Percentiles rank a stretch among this genome's conserved stretches.
Evolutionary conservation across 1,140 invertebrate genomes (phyloP).

Genomic region (Drosophila watanabei): DNA sequence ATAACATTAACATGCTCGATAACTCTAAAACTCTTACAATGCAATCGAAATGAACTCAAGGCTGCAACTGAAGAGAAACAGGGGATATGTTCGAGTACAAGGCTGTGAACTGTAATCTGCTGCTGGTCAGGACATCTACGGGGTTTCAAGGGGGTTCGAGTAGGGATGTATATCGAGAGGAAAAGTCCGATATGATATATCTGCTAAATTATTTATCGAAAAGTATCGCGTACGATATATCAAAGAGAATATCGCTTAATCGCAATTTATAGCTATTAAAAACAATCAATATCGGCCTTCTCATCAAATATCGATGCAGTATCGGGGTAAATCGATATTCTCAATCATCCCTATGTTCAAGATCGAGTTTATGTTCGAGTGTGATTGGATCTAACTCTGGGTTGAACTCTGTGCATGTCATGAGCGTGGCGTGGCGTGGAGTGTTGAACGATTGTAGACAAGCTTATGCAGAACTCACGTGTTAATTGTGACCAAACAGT

Average conservation of each 20-base stretch:
- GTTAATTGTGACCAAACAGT: conserved; percentile 76
- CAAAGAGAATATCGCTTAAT: background rate
- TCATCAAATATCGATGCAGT: background rate
- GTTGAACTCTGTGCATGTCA: conserved; percentile 68
- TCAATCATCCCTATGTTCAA: background rate
- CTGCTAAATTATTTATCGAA: too few species aligned
- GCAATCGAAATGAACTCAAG: conserved; percentile 45
- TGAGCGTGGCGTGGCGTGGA: conserved; percentile 61
- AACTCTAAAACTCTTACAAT: conserved; percentile 38
- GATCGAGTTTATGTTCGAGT: conserved; percentile 9
- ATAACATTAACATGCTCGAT: conserved; percentile 16
- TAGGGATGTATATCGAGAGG: background rate
- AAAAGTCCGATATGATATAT: background rate
- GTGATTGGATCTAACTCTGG: conserved; percentile 22
- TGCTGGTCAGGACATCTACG: conserved; percentile 25
- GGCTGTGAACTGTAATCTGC: conserved; percentile 23
- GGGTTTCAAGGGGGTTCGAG: background rate
- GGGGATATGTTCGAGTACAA: conserved; percentile 1
- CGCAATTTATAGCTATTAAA: background rate
- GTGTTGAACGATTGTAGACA: conserved; percentile 75
- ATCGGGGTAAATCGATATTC: background rate
- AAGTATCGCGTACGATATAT: too few species aligned
- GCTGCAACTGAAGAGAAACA: conserved; percentile 48
- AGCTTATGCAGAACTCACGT: conserved; percentile 79
- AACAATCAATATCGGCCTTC: background rate